These are phyloP conservation scores for Paramisgurnus dabryanus DNA, from an alignment of 2,113 vertebrate genomes.

Conservation along the genomic window DNA sequence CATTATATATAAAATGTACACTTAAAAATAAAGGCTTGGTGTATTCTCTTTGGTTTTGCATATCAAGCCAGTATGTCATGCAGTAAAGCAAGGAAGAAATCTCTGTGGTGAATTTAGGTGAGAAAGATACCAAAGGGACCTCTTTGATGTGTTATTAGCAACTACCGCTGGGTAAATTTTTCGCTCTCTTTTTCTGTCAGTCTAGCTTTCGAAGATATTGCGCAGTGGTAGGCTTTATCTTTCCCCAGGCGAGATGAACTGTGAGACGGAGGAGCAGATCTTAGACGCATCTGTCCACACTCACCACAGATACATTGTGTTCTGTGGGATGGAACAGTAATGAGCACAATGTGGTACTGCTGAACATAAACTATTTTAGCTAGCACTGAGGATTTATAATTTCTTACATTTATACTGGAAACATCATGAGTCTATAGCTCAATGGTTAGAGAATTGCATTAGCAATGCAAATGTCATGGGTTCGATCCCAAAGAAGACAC, in stretches of 20 bases:
- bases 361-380: not conserved
- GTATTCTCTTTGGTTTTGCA: not conserved
- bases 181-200: constrained; percentile 27
- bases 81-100: not conserved
- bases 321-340: not conserved
- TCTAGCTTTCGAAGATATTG: constrained; percentile 42
- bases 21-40: not conserved
- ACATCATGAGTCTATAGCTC: too few relatives aligned
- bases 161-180: constrained; percentile 20
- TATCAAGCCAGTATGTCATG: not conserved
- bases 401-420: too few relatives aligned
- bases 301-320: not conserved
- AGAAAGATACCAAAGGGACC: constrained; percentile 2
- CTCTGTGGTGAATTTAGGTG: constrained; percentile 19
- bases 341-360: not conserved
- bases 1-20: not conserved
- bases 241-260: constrained; percentile 26
- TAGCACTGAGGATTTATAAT: not conserved
- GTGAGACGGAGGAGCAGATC: constrained; percentile 11
- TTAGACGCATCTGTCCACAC: not conserved
- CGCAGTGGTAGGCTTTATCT: constrained; percentile 18
- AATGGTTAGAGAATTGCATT: too few relatives aligned
- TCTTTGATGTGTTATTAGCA: constrained; percentile 45
- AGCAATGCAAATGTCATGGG: too few relatives aligned
- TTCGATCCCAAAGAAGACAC: too few relatives aligned